These are phyloP conservation scores for Pitta sordida DNA, from an alignment of 2,113 vertebrate genomes.

Conservation along the genomic window DNA sequence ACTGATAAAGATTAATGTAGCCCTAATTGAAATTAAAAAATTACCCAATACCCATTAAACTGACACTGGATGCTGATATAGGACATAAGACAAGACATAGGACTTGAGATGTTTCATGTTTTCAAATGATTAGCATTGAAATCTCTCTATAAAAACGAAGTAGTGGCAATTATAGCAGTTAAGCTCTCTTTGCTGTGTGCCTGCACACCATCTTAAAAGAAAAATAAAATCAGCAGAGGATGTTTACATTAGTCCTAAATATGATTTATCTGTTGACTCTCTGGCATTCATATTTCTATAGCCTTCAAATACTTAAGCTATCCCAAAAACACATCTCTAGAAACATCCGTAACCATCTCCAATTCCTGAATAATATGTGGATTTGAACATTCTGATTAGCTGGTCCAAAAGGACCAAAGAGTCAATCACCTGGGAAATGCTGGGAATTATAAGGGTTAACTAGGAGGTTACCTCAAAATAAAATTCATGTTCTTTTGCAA, in stretches of 20 bases:
- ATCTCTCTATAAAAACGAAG: neutral
- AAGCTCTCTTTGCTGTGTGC: neutral
- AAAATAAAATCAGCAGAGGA: neutral
- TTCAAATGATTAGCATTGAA: neutral
- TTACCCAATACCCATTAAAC: neutral
- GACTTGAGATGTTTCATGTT: neutral
- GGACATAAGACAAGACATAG: neutral
- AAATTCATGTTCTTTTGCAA: neutral
- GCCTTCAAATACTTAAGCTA: neutral
- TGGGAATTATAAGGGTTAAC: neutral
- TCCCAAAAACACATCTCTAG: neutral
- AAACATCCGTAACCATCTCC: neutral
- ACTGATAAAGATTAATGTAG: neutral
- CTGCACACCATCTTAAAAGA: neutral
- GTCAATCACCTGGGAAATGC: neutral
- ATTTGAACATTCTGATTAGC: neutral
- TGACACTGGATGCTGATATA: neutral
- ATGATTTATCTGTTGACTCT: neutral
- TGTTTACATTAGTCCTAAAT: neutral
- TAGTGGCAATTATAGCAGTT: neutral
- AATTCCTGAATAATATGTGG: neutral
- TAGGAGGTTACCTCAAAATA: neutral
- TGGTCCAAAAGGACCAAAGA: neutral
- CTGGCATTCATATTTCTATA: neutral
- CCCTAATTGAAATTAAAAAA: neutral